Conservation (phyloP, 2,888 invertebrate species). For the Ormyrus nitidulus region DNA sequence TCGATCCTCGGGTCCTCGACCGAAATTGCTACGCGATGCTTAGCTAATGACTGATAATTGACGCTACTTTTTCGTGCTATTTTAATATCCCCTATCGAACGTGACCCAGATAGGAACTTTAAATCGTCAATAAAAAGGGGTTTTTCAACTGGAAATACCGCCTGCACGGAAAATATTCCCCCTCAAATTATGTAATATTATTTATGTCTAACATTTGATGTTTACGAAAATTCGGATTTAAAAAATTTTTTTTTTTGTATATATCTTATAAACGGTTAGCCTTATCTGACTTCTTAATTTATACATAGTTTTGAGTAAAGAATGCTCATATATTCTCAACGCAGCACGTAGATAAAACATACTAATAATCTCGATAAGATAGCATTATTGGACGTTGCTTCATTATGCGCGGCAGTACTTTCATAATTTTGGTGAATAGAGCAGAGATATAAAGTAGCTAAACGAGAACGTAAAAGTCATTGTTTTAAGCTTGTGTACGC, state of each 20-base stretch:
- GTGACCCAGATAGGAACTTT: too few relatives aligned
- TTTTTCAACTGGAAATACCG: too few relatives aligned
- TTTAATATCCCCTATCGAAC: conserved; percentile 3
- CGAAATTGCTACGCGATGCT: conserved; percentile 48
- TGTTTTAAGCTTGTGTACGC: too few relatives aligned
- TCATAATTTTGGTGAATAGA: conserved; percentile 33
- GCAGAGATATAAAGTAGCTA: too few relatives aligned
- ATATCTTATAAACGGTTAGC: neutral
- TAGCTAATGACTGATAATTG: conserved; percentile 54
- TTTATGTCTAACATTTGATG: too few relatives aligned
- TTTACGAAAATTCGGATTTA: neutral
- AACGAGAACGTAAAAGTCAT: too few relatives aligned
- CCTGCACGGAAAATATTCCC: too few relatives aligned
- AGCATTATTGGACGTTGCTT: conserved; percentile 12
- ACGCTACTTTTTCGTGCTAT: conserved; percentile 25
- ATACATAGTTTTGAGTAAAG: neutral
- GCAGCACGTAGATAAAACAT: conserved; percentile 17
- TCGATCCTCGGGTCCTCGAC: conserved; percentile 53
- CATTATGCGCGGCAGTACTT: conserved; percentile 41
- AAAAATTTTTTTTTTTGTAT: neutral
- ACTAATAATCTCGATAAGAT: conserved; percentile 48
- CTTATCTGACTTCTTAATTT: neutral
- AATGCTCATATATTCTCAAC: neutral
- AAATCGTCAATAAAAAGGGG: too few relatives aligned
- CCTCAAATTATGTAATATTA: too few relatives aligned